phyloP scores from a whole-genome alignment of 1,140 invertebrate species.

The Mactra quadrangularis region DNA sequence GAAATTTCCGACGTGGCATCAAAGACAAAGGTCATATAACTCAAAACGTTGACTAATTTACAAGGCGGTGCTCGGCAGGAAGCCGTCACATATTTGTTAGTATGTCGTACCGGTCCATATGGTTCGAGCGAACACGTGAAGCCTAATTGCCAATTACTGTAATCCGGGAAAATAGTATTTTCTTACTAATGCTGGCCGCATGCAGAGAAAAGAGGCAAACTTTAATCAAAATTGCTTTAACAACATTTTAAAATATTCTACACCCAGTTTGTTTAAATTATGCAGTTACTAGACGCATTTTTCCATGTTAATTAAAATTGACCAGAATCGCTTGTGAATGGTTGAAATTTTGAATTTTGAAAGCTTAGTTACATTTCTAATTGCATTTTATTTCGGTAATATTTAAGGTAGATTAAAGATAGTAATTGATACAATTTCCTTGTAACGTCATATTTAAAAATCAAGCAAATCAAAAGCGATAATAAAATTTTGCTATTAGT shows the following conservation, averaged over 20 bases:
- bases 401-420: no score
- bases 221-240: background rate
- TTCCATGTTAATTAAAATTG: no score
- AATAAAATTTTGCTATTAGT: no score
- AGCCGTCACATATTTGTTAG: background rate
- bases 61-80: background rate
- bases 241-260: background rate
- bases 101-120: constrained; percentile 18
- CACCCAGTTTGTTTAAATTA: background rate
- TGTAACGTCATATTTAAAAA: no score
- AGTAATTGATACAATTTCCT: no score
- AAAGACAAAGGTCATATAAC: background rate
- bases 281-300: no score
- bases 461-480: no score
- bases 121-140: background rate
- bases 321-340: no score
- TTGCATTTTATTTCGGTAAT: no score
- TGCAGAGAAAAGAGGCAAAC: background rate
- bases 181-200: background rate
- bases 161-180: background rate
- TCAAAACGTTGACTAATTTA: background rate
- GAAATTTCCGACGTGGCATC: background rate
- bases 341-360: no score
- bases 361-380: no score
- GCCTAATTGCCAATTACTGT: constrained; percentile 11